Percentiles rank a stretch among this genome's conserved stretches.
phyloP scores from a whole-genome alignment of 1,140 invertebrate genomes.

The Pogonognathellus flavescens region DNA sequence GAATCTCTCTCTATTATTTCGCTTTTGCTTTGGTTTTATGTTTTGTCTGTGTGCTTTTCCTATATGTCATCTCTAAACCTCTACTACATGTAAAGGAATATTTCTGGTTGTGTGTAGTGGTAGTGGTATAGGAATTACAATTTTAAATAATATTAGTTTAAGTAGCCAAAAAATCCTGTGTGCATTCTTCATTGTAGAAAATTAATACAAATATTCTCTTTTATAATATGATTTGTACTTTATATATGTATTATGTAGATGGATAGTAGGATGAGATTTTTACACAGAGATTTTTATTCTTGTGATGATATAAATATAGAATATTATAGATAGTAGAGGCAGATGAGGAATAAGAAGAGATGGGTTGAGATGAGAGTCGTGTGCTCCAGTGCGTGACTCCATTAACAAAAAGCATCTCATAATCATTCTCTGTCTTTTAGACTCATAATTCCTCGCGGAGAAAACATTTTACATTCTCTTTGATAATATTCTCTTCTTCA shows the following conservation, averaged over 20 bases:
- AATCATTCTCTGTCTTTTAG: conserved; percentile 48
- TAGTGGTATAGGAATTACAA: too few relatives aligned
- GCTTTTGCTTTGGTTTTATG: too few relatives aligned
- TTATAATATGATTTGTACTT: conserved; percentile 6
- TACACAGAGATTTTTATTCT: neutral
- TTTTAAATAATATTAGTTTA: too few relatives aligned
- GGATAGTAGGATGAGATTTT: neutral
- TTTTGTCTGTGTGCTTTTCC: too few relatives aligned
- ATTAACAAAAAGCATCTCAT: conserved; percentile 50
- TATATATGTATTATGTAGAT: too few relatives aligned
- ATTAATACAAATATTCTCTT: too few relatives aligned
- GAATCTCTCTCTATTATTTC: too few relatives aligned
- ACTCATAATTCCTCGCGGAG: conserved; percentile 46
- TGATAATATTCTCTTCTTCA: conserved; percentile 22
- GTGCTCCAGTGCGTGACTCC: conserved; percentile 41
- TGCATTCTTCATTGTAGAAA: too few relatives aligned
- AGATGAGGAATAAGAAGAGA: neutral
- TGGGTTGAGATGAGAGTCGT: conserved; percentile 11
- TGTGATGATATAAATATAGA: neutral
- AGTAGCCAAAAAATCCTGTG: too few relatives aligned
- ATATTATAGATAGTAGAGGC: neutral
- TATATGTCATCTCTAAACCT: too few relatives aligned
- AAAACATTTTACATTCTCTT: conserved; percentile 49
- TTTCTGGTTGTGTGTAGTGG: too few relatives aligned
- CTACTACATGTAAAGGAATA: too few relatives aligned